phyloP scores from a whole-genome alignment of 2,113 vertebrate species.

The Petromus typicus region DNA sequence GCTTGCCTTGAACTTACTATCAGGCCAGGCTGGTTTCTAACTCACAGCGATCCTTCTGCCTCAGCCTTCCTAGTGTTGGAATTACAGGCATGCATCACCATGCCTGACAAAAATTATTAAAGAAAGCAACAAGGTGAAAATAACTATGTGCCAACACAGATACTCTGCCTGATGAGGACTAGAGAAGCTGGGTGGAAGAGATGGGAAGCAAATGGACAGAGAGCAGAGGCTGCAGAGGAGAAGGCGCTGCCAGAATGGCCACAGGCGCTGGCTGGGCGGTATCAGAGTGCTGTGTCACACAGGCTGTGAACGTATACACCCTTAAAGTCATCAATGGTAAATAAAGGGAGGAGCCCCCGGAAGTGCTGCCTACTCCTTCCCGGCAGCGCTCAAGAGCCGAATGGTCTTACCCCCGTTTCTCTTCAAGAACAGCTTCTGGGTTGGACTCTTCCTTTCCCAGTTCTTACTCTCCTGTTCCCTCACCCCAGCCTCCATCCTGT shows the following conservation, averaged over 20 bases:
- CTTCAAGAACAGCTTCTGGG: not conserved
- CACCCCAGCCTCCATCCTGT: not conserved
- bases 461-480: not conserved
- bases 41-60: no score
- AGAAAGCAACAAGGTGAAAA: constrained; percentile 36
- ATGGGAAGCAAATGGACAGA: not conserved
- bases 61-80: no score
- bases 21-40: no score
- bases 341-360: not conserved
- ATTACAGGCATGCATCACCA: no score
- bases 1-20: no score
- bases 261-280: fast-evolving
- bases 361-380: not conserved
- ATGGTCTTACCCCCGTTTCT: constrained; percentile 50
- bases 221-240: not conserved
- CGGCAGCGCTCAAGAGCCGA: not conserved
- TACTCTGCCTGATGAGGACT: constrained; percentile 36
- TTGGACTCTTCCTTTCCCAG: not conserved
- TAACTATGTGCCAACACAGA: not conserved
- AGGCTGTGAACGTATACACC: not conserved
- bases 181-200: constrained; percentile 3
- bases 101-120: constrained; percentile 32
- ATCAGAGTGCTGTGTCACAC: not conserved
- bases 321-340: not conserved
- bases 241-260: not conserved